Conservation (phyloP, 2,797 vertebrate species). For the Sternotherus odoratus region DNA sequence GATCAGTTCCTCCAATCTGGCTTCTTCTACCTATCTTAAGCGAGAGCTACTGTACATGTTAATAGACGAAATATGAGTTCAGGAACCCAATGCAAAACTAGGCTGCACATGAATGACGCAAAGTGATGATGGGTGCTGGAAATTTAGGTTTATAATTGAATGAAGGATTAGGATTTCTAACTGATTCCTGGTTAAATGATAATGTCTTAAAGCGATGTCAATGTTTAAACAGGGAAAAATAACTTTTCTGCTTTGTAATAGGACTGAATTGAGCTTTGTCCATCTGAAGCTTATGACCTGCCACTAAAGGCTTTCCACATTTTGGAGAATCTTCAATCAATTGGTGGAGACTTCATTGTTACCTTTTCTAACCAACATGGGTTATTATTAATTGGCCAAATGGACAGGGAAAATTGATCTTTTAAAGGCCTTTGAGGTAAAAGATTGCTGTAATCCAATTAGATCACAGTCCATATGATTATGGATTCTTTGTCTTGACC, state of each 20-base stretch:
- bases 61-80: conserved; percentile 58
- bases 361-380: neutral
- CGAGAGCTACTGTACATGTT: conserved; percentile 41
- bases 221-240: neutral
- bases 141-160: conserved; percentile 29
- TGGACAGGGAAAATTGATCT: conserved; percentile 21
- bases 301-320: neutral
- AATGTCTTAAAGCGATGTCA: neutral
- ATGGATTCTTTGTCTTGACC: conserved; percentile 14
- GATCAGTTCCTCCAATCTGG: neutral
- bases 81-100: conserved; percentile 81
- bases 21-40: neutral
- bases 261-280: neutral
- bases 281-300: neutral
- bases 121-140: conserved; percentile 64
- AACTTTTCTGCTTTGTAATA: neutral
- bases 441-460: neutral
- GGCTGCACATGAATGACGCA: conserved; percentile 72
- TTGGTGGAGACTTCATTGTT: neutral
- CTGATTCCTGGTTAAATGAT: neutral
- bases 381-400: neutral
- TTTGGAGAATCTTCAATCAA: neutral
- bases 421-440: conserved; percentile 29
- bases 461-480: neutral
- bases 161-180: neutral